A percentile compares a stretch with the other conserved stretches of the same genome.
phyloP scores from a whole-genome alignment of 2,797 vertebrate genomes.

The Sebastes cheni region DNA sequence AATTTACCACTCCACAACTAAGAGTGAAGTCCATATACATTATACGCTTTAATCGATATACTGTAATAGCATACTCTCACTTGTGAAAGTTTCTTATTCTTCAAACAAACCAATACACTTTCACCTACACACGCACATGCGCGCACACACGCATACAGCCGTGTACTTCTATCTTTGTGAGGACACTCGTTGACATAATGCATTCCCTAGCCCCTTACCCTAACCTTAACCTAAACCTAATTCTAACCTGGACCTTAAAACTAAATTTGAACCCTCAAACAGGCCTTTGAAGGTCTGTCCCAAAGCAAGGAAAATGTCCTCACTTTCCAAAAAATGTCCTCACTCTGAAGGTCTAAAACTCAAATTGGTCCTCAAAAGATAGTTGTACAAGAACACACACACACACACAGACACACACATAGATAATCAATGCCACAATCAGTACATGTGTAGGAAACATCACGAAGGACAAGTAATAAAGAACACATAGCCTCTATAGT shows the following conservation, averaged over 20 bases:
- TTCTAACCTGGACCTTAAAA: no score
- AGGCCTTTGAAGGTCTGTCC: no score
- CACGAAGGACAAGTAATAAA: background rate
- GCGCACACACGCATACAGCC: background rate
- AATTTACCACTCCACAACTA: conserved; percentile 69
- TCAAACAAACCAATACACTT: background rate
- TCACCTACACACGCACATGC: background rate
- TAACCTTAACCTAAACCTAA: no score
- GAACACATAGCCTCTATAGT: conserved; percentile 5
- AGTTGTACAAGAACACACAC: background rate
- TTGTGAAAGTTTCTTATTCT: background rate
- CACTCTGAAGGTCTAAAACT: no score
- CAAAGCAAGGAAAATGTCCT: no score
- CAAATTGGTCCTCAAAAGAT: no score
- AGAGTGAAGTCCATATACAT: conserved; percentile 73
- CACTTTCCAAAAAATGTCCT: no score
- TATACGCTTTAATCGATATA: conserved; percentile 30
- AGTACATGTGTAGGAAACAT: conserved; percentile 10
- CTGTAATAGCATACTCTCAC: conserved; percentile 25
- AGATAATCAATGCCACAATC: conserved; percentile 14
- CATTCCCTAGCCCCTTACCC: no score
- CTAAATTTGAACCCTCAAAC: no score
- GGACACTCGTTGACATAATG: no score
- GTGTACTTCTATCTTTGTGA: no score
- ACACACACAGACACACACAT: background rate